Evolutionary conservation across 2,113 vertebrate species (phyloP), one percentile per base, ranked within the genome.

Genomic region (Mola mola): DNA sequence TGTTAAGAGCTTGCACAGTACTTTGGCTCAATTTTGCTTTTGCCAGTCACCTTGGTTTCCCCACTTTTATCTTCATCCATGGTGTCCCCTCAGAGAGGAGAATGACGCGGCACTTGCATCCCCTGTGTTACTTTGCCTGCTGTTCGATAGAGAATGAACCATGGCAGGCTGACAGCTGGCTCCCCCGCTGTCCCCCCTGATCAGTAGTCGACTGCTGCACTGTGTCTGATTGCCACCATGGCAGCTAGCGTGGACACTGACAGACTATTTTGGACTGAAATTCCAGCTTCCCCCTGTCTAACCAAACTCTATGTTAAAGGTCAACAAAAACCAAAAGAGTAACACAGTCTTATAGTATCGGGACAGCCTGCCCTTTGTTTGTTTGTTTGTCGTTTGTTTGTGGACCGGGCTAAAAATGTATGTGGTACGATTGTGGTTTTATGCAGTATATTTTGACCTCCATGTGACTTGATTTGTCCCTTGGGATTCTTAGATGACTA

Each of bases 181-280:
- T 66, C 52, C 61, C 66, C 73, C 22, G 46, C 59, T 69, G 76
- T 81, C 69, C 73, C 61, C 48, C 2, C 71, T 82, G 82, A 87
- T 85, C 81, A 78, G 64, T 61, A 80, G 78, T 81, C 79, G 71
- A 88, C 87, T 79, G 81, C 77, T 84, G 67, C 80, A 51, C 79
- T 69, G 61, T 75, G 84, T 84, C 72, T 68, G 82, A 26, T 58
- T 38, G 80, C 63, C 68, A 48, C 66, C 13, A 24, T 58, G 69
- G 56, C 50, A 64, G 78, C 63, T 70, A 56, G 43, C 56, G 57
- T 69, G 69, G 70, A 83, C 82, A 67, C 56, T 71, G 69, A 79
- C 77, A 29, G 66, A 65, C 79, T 87, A 89, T 90, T 89, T 81
- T 81, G 44, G 76, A 81, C 63, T 40, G 41, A 78, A 75, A 81